Evolutionary conservation across 2,888 invertebrate species (phyloP).

Genomic region (Calameuta idolon): DNA sequence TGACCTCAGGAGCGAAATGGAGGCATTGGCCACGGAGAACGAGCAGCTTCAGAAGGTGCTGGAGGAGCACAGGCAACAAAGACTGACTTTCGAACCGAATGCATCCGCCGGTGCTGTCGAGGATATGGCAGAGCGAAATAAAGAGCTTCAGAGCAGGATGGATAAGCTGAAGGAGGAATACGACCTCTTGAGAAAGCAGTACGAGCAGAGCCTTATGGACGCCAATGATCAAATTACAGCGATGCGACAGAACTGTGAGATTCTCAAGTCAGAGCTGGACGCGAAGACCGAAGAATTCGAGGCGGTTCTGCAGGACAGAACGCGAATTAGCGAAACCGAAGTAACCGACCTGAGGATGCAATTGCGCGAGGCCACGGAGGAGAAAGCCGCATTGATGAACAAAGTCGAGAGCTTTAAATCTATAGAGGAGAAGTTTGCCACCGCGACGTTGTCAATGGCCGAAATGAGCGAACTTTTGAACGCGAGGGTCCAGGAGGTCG

Average conservation of each 20-base stretch:
- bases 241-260: constrained; percentile 44
- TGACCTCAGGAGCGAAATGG: constrained; percentile 70
- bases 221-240: constrained; percentile 49
- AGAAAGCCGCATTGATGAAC: constrained; percentile 55
- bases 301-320: background rate
- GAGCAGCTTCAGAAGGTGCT: constrained; percentile 72
- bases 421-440: constrained; percentile 54
- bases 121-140: constrained; percentile 43
- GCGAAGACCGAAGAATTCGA: constrained; percentile 43
- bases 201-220: constrained; percentile 51
- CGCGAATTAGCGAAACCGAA: too few species aligned
- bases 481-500: constrained; percentile 55
- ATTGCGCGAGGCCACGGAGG: constrained; percentile 29
- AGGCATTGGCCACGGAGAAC: constrained; percentile 73
- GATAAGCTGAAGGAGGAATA: constrained; percentile 44
- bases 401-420: constrained; percentile 65
- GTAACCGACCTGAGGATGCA: constrained; percentile 21
- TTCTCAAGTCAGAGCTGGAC: constrained; percentile 40
- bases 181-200: constrained; percentile 42
- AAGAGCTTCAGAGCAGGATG: constrained; percentile 46
- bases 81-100: constrained; percentile 42
- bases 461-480: constrained; percentile 55
- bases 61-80: constrained; percentile 69
- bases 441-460: constrained; percentile 38
- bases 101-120: constrained; percentile 36